Evolutionary conservation across 2,797 vertebrate genomes (phyloP).

Genomic region (Sternotherus odoratus): DNA sequence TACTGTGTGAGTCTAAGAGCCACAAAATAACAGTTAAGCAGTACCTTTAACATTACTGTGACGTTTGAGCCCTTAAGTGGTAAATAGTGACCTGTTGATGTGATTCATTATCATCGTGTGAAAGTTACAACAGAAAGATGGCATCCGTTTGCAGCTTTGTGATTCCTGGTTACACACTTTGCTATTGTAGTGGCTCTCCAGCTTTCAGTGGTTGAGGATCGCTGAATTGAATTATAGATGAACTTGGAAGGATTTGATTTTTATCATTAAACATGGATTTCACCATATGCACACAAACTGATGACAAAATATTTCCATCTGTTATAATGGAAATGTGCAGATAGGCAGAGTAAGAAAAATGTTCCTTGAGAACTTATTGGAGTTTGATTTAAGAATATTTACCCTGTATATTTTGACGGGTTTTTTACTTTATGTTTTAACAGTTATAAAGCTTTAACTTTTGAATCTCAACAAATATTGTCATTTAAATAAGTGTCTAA

Average conservation of each 20-base stretch:
- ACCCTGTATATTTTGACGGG: background rate
- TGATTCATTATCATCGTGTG: background rate
- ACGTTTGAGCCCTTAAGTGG: background rate
- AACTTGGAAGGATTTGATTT: background rate
- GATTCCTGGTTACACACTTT: background rate
- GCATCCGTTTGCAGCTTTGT: background rate
- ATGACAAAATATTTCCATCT: background rate
- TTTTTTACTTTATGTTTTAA: background rate
- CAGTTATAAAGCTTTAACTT: background rate
- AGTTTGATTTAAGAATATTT: background rate
- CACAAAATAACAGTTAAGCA: background rate
- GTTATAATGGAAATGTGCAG: background rate
- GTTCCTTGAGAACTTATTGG: background rate
- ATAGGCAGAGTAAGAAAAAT: background rate
- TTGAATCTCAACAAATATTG: background rate
- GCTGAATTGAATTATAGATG: background rate
- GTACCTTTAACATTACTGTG: background rate
- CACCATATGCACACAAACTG: background rate
- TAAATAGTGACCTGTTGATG: background rate
- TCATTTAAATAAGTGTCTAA: background rate
- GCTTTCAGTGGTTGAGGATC: background rate
- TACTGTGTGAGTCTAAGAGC: background rate
- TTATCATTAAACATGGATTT: background rate
- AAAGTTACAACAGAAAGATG: background rate
- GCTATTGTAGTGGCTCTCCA: background rate